Base-by-base conservation (phyloP, 2,797 vertebrate genomes). In the Naso thynnoides region DNA sequence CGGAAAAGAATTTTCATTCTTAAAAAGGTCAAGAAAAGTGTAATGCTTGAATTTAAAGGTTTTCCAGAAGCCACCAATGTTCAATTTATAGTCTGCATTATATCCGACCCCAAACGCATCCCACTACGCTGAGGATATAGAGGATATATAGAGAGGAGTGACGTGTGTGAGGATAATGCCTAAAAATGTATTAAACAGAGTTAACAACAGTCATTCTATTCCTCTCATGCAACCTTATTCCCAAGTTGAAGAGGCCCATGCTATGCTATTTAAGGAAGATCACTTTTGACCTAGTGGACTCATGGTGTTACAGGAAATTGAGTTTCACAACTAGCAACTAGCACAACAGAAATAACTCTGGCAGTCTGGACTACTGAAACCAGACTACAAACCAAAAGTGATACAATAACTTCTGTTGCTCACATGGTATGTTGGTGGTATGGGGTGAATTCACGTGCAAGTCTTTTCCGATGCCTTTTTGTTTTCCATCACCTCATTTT, bases 201-300 rank as follows among this genome's bases (percentile, higher is more conserved):
- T 2, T 47, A 21, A 44, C 7, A n/a, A 62, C 48, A 69, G 44
- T 78, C 63, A 52, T 33, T 14, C 16, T 2, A 38, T 58, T 60
- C 36, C 48, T 27, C 8, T 1, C 15, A 41, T 54, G 18, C 18
- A 2, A 39, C 16, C 3, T 31, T 52, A 18, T 38, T 38, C 31
- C 26, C 21, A 50, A 45, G 29, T 29, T 5, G 16, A 76, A 56
- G 23, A 1, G 15, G 1, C 13, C 47, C 10, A 11, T 39, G 45
- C 14, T 52, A 63, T 45, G 14, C 21, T 6, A 33, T 44, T 24
- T 53, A 14, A 27, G 18, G 24, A 50, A 23, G 26, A 16, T 23
- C 1, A 2, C 36, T 61, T 55, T 57, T 24, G 56, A 6, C 54
- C 16, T 11, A 29, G 4, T 36, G 41, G 27, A 14, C 23, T 41